Evolutionary conservation across 2,888 invertebrate genomes (phyloP).

Genomic region (Cartodere bifasciata): DNA sequence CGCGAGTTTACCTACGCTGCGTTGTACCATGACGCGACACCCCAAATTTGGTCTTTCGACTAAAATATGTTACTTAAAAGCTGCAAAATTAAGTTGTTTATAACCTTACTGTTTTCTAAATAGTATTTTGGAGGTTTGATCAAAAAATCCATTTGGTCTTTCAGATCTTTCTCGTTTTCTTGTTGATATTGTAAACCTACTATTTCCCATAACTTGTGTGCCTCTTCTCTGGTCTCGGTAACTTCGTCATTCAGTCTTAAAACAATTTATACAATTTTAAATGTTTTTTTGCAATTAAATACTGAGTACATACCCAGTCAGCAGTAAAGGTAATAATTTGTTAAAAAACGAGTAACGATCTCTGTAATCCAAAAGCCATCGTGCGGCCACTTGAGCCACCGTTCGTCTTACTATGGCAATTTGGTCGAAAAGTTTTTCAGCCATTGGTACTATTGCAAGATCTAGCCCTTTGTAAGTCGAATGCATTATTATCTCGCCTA

Average conservation of each 20-base stretch:
- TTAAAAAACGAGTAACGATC: slow-evolving; percentile 87
- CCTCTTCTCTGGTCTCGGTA: slow-evolving; percentile 52
- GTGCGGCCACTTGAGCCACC: slow-evolving; percentile 62
- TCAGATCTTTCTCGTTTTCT: slow-evolving; percentile 81
- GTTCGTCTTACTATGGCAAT: slow-evolving; percentile 64
- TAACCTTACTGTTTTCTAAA: slow-evolving; percentile 44
- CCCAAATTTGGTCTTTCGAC: slow-evolving; percentile 76
- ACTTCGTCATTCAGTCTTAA: slow-evolving; percentile 66
- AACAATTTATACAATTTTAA: slow-evolving; percentile 1
- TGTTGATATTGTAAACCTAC: slow-evolving; percentile 67
- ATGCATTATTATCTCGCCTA: slow-evolving; percentile 49
- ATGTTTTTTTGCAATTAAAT: background rate
- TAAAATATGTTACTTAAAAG: slow-evolving; percentile 19
- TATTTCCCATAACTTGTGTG: slow-evolving; percentile 52
- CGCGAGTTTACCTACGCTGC: slow-evolving; percentile 61
- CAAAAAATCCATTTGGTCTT: slow-evolving; percentile 69
- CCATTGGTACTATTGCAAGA: slow-evolving; percentile 63
- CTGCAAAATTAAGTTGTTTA: background rate
- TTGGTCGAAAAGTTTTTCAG: slow-evolving; percentile 78
- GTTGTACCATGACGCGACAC: slow-evolving; percentile 66
- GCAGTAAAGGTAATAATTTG: slow-evolving; percentile 68
- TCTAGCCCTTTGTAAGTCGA: slow-evolving; percentile 37
- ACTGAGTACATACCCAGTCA: slow-evolving; percentile 52
- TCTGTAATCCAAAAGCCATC: slow-evolving; percentile 61
- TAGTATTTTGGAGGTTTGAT: slow-evolving; percentile 57